Base-by-base conservation (phyloP, 2,888 invertebrate genomes). In the Arctia plantaginis region DNA sequence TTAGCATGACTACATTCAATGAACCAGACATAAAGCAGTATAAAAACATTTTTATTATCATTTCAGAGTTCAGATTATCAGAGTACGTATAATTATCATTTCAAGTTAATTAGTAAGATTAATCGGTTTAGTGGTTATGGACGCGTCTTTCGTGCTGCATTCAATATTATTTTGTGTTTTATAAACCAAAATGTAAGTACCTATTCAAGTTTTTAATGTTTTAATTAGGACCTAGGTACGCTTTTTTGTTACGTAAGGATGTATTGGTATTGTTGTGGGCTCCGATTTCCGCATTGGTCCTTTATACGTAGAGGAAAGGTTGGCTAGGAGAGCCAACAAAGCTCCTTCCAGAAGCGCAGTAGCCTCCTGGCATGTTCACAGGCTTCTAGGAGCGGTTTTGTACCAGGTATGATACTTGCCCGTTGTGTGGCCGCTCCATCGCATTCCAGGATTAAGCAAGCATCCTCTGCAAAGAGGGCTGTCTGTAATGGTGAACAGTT, bases 61-160 rank as follows among this genome's bases (percentile, higher is more conserved):
- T 18, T 30, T 41, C 30, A 70, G n/a, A n/a, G n/a, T n/a, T n/a
- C 4, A 2, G 27, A 41, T 70, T 69, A 70, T 70, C 70, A 41
- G 41, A 41, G 30, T 20, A 30, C 27, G 41, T 27, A 8, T 39
- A 51, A 20, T 39, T 44, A 62, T 55, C 51, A 44, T 18, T 66
- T 66, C 20, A 20, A 18, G 30, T 55, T 33, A 44, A 35, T 44
- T 41, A 66, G 66, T 66, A 67, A 23, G 33, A 68, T 68, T 68
- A 62, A 67, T 72, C 59, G 55, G 13, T 72, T 39, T 66, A 55
- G 33, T 72, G 35, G 55, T 41, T 30, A 72, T 72, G 66, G 51
- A 72, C 67, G 72, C 44, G 55, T 62, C 18, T 6, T 23, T 35
- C 47, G 20, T 18, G 33, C 59, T 41, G 8, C 6, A 62, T 33